A percentile compares a stretch with the other conserved stretches of the same genome.
Evolutionary conservation across 1,140 invertebrate species (phyloP).

Genomic region (Archegozetes longisetosus): DNA sequence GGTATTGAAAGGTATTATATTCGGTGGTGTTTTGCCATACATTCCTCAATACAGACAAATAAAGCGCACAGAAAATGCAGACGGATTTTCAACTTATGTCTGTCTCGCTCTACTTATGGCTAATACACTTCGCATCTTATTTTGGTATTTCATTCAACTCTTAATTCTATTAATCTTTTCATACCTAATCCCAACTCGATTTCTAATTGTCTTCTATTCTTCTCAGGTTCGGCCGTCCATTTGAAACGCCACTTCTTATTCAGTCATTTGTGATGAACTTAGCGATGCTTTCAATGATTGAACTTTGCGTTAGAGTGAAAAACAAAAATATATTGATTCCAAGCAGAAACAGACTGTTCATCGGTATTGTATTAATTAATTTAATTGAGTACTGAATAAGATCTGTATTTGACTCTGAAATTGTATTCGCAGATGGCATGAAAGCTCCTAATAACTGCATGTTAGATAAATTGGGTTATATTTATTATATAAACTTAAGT

Average conservation of each 20-base stretch:
- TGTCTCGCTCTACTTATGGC: constrained; percentile 85
- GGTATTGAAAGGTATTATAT: constrained; percentile 52
- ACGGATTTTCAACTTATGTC: constrained; percentile 88
- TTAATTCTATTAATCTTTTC: neutral
- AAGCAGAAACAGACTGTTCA: constrained; percentile 54
- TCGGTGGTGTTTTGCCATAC: constrained; percentile 72
- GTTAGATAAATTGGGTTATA: too few species aligned
- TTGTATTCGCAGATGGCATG: too few species aligned
- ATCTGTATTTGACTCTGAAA: too few species aligned
- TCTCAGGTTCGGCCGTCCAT: constrained; percentile 90
- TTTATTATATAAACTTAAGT: too few species aligned
- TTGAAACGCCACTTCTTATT: constrained; percentile 80
- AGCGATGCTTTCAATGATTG: constrained; percentile 88
- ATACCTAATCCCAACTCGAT: neutral
- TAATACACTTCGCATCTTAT: constrained; percentile 88
- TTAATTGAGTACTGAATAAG: too few species aligned
- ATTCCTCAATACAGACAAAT: constrained; percentile 91
- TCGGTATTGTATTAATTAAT: too few species aligned
- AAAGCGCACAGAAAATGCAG: constrained; percentile 66
- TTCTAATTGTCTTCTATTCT: constrained; percentile 18
- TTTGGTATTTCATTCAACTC: constrained; percentile 59
- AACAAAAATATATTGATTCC: constrained; percentile 62
- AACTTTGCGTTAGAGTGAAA: constrained; percentile 73
- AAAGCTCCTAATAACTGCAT: too few species aligned
- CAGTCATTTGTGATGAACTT: constrained; percentile 96